Evolutionary conservation across 2,797 vertebrate species (phyloP).

Genomic region (Esox lucius): DNA sequence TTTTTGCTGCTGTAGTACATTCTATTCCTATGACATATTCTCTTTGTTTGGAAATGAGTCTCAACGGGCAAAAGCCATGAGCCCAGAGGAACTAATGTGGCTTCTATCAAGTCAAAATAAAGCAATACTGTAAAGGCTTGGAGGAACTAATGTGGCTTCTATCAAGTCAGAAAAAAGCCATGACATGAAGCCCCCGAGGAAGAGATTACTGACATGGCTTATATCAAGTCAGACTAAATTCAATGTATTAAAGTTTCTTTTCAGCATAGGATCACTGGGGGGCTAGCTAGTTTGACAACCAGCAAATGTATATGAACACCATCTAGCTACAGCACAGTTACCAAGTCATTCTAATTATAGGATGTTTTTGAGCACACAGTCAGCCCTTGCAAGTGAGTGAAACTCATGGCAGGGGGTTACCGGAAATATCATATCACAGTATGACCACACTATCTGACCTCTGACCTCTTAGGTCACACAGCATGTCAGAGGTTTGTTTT

Average conservation of each 20-base stretch:
- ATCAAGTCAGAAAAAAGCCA: not conserved
- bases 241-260: not conserved
- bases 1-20: not conserved
- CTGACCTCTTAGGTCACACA: constrained; percentile 25
- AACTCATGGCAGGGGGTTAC: constrained; percentile 30
- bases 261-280: not conserved
- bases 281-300: not conserved
- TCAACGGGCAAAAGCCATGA: not conserved
- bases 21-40: constrained; percentile 6
- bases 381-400: not conserved
- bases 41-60: constrained; percentile 7
- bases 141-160: not conserved
- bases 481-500: constrained; percentile 29
- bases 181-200: not conserved
- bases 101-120: not conserved
- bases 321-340: not conserved
- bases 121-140: not conserved
- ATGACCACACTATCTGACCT: constrained; percentile 35
- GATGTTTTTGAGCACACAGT: not conserved
- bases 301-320: not conserved
- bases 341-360: not conserved
- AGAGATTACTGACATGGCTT: not conserved
- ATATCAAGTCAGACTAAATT: not conserved
- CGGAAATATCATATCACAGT: constrained; percentile 27
- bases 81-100: not conserved